phyloP scores from a whole-genome alignment of 2,113 vertebrate genomes.

The Tachuris rubrigastra region DNA sequence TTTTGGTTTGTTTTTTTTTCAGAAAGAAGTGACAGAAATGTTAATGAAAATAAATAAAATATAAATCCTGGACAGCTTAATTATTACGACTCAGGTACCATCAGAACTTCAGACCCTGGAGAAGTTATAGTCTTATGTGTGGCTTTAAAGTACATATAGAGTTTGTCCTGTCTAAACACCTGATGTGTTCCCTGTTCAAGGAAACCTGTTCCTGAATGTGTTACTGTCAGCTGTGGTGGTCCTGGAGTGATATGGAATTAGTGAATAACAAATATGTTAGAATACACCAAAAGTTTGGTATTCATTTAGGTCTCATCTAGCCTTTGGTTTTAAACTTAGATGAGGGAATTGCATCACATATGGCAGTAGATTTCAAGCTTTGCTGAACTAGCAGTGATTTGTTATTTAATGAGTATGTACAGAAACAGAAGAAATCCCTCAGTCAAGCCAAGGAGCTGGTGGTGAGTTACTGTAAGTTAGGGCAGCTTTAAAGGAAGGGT shows the following conservation, averaged over 20 bases:
- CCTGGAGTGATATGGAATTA: background rate
- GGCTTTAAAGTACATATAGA: background rate
- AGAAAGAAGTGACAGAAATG: background rate
- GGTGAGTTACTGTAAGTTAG: slow-evolving; percentile 1
- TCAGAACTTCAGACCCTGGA: background rate
- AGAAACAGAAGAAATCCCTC: background rate
- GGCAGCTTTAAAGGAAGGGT: slow-evolving; percentile 50
- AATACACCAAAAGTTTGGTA: background rate
- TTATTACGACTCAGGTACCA: background rate
- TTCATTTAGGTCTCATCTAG: background rate
- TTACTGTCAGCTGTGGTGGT: background rate
- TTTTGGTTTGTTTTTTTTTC: background rate
- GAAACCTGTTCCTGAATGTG: background rate
- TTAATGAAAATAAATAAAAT: background rate
- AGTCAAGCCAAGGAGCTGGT: background rate
- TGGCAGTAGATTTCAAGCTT: background rate
- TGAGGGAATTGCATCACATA: background rate
- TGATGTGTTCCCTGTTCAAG: background rate
- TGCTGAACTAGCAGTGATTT: background rate
- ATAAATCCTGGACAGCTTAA: background rate
- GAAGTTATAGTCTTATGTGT: background rate
- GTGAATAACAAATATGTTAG: background rate
- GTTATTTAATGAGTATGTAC: background rate
- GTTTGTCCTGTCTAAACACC: background rate
- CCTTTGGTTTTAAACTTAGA: background rate